Conservation (phyloP, 1,140 invertebrate genomes). For the Neoseiulus cucumeris region DNA sequence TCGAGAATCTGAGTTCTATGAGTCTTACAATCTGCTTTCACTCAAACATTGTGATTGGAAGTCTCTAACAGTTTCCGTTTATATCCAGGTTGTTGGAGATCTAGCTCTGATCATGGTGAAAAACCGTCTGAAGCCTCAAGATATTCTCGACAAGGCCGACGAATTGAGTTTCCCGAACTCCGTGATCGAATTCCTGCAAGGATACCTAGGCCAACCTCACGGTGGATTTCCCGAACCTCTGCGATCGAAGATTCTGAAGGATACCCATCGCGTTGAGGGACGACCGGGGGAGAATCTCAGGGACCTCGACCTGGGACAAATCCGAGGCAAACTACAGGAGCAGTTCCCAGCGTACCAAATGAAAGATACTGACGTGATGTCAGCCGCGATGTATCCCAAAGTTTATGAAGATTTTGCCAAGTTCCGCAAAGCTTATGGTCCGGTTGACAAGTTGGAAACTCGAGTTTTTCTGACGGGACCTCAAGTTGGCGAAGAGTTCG, state of each 20-base stretch:
- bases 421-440: conserved; percentile 73
- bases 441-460: conserved; percentile 86
- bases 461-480: conserved; percentile 88
- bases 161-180: conserved; percentile 95
- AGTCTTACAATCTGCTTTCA: too few relatives aligned
- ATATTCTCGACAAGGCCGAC: conserved; percentile 67
- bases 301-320: conserved; percentile 68
- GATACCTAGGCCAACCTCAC: conserved; percentile 83
- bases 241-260: conserved; percentile 58
- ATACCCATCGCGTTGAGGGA: conserved; percentile 66
- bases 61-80: neutral
- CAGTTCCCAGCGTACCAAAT: conserved; percentile 43
- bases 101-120: conserved; percentile 99
- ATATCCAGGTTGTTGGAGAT: conserved; percentile 68
- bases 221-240: conserved; percentile 93
- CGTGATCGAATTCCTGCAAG: conserved; percentile 91
- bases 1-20: too few relatives aligned
- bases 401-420: conserved; percentile 80
- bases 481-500: conserved; percentile 86
- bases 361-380: conserved; percentile 72
- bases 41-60: neutral
- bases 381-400: conserved; percentile 83
- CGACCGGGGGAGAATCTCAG: conserved; percentile 62
- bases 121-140: conserved; percentile 67
- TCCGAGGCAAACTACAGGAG: conserved; percentile 55